Evolutionary conservation across 2,113 vertebrate species (phyloP), one percentile per base, ranked within the genome.

Genomic region (Machaerirhynchus nigripectus): DNA sequence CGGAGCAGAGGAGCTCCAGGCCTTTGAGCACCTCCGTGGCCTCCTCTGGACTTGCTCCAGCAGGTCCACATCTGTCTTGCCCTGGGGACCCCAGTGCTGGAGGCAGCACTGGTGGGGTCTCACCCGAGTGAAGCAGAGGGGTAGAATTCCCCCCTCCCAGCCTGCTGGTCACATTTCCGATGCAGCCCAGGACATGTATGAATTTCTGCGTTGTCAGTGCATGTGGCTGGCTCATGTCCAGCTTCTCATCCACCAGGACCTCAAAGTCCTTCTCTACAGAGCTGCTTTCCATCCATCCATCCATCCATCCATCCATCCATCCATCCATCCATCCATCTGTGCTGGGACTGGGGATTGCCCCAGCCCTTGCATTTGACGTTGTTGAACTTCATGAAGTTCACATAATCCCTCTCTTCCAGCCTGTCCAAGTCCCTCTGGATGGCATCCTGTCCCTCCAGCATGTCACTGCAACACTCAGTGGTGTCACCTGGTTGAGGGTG

Each of bases 61-160:
- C 24, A 75, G 15, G 12, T n/a, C 42, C 15, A 30, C 2, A 1
- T 75, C 16, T 86, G 35, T 67, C 31, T 59, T 86, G 61, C 10
- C 26, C 18, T 52, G 37, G 53, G 21, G 27, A 52, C 22, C 37
- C 17, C 37, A 22, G 61, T 59, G 61, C 71, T 67, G 35, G 30
- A 57, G 50, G 52, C 52, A 65, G 35, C 35, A 35, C 30, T 52
- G 53, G 9, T 59, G 31, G 11, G 33, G 5, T 68, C 53, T 77
- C 52, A 35, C 20, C 61, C 50, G 61, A 42, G 3, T 5, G 4
- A 59, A 50, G 30, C 3, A 63, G 44, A 39, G 46, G 55, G 49
- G 15, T 3, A 35, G n/a, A 53, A 47, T 5, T 2, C 22, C 3
- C 31, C 15, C 15, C 3, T 20, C 15, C 14, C 0, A 1, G 10